A percentile compares a stretch with the other conserved stretches of the same genome.
Conservation (phyloP, 1,140 invertebrate species). For the Tenebrio molitor region DNA sequence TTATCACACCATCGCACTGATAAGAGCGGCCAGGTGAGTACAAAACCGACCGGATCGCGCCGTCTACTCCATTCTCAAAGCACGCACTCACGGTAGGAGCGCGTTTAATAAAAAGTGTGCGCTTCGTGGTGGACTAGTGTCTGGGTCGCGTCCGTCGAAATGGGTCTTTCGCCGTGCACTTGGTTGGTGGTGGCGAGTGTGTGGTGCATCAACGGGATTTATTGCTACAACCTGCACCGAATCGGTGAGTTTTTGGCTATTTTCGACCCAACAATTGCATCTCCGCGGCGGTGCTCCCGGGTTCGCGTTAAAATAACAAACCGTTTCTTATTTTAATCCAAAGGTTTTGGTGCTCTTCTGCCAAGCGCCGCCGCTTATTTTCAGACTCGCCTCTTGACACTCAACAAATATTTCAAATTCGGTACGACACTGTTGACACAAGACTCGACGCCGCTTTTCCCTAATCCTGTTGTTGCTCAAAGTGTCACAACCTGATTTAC, state of each 20-base stretch:
- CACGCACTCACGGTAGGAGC: too few relatives aligned
- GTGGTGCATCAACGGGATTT: slow-evolving; percentile 13
- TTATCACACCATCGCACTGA: too few relatives aligned
- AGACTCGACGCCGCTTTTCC: neutral
- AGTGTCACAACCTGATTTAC: slow-evolving; percentile 9
- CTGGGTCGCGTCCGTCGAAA: too few relatives aligned
- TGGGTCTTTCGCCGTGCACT: too few relatives aligned
- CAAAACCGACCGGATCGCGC: too few relatives aligned
- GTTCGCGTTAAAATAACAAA: slow-evolving; percentile 30
- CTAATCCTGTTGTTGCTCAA: neutral
- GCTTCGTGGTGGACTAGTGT: too few relatives aligned
- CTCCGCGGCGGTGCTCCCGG: neutral
- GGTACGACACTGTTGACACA: neutral
- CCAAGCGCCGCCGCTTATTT: neutral
- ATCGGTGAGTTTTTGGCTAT: slow-evolving; percentile 7
- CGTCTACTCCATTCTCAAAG: too few relatives aligned
- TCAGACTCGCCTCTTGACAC: neutral
- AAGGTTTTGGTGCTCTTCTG: slow-evolving; percentile 23
- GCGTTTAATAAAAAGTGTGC: too few relatives aligned
- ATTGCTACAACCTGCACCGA: slow-evolving; percentile 2
- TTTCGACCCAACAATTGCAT: slow-evolving; percentile 13
- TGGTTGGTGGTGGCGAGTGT: too few relatives aligned
- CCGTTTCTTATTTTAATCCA: slow-evolving; percentile 25
- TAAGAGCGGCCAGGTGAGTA: too few relatives aligned
- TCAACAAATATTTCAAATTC: neutral